phyloP scores from a whole-genome alignment of 2,113 vertebrate species.

The Cebidichthys violaceus region DNA sequence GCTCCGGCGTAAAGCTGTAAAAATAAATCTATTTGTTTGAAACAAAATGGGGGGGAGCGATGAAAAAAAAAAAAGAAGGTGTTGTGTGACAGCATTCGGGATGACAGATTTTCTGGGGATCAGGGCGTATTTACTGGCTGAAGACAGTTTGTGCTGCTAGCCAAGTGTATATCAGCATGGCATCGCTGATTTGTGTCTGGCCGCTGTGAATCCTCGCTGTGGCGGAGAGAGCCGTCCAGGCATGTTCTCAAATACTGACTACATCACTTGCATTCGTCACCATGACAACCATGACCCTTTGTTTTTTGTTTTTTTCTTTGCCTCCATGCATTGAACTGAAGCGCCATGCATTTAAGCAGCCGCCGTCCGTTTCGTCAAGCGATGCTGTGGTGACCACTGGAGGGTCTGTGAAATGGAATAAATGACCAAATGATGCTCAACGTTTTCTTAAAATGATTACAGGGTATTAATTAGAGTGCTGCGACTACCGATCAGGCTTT shows the following conservation, averaged over 20 bases:
- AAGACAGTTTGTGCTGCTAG: slow-evolving; percentile 50
- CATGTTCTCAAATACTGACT: slow-evolving; percentile 40
- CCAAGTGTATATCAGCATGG: slow-evolving; percentile 59
- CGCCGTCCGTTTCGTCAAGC: slow-evolving; percentile 6
- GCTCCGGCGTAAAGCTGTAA: neutral
- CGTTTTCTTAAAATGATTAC: neutral
- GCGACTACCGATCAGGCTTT: neutral
- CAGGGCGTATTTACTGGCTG: slow-evolving; percentile 54
- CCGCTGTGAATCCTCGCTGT: slow-evolving; percentile 45
- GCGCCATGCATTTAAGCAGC: slow-evolving; percentile 10
- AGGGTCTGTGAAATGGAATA: neutral
- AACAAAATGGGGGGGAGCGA: neutral
- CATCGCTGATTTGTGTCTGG: slow-evolving; percentile 58
- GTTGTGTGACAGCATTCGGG: slow-evolving; percentile 26
- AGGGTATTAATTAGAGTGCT: neutral
- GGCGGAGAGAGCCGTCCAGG: slow-evolving; percentile 28
- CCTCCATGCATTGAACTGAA: slow-evolving; percentile 14
- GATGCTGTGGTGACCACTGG: neutral
- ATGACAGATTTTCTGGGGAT: slow-evolving; percentile 66
- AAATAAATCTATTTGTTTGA: neutral
- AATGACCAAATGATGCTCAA: neutral
- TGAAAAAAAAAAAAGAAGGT: neutral
- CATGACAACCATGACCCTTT: slow-evolving; percentile 60
- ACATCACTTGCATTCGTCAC: slow-evolving; percentile 39
- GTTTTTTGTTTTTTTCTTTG: neutral